A percentile compares a stretch with the other conserved stretches of the same genome.
These are phyloP conservation scores for Lasioglossum albipes DNA, from an alignment of 1,140 invertebrate genomes.

Conservation along the genomic window DNA sequence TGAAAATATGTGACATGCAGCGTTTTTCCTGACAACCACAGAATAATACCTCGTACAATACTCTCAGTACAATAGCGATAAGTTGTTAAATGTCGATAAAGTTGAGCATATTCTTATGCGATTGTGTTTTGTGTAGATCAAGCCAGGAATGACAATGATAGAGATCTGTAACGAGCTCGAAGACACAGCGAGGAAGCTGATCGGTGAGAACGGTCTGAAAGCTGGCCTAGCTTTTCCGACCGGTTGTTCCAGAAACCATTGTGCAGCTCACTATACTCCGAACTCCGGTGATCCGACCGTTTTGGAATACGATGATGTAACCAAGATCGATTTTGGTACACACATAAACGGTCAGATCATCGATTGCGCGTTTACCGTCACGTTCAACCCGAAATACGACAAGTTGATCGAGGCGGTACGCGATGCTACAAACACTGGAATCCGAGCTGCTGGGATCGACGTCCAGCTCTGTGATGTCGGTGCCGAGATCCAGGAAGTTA, in stretches of 20 bases:
- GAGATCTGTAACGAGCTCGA: conserved; percentile 99
- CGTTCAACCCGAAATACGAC: conserved; percentile 98
- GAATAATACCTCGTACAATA: too few species aligned
- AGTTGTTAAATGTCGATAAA: too few species aligned
- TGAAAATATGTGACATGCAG: too few species aligned
- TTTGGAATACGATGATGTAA: conserved; percentile 97
- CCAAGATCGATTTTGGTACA: conserved; percentile 99
- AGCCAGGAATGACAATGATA: conserved; percentile 99
- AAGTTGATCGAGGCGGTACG: conserved; percentile 96
- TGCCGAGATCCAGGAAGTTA: conserved; percentile 98
- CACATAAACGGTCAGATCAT: conserved; percentile 99
- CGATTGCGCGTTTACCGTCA: conserved; percentile 98
- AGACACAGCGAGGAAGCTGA: conserved; percentile 92
- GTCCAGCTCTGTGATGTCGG: conserved; percentile 98
- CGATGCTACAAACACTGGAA: conserved; percentile 98
- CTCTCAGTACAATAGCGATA: too few species aligned
- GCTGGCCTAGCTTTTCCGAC: conserved; percentile 99
- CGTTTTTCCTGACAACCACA: too few species aligned
- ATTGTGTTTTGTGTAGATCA: conserved; percentile 83
- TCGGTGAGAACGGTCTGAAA: conserved; percentile 96
- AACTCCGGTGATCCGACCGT: conserved; percentile 98
- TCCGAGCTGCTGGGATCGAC: conserved; percentile 97
- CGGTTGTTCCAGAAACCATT: conserved; percentile 98
- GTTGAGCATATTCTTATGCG: too few species aligned
- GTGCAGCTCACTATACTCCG: conserved; percentile 99